Percentiles rank a stretch among this genome's conserved stretches.
Evolutionary conservation across 2,797 vertebrate species (phyloP).

Genomic region (Anguilla marmorata): DNA sequence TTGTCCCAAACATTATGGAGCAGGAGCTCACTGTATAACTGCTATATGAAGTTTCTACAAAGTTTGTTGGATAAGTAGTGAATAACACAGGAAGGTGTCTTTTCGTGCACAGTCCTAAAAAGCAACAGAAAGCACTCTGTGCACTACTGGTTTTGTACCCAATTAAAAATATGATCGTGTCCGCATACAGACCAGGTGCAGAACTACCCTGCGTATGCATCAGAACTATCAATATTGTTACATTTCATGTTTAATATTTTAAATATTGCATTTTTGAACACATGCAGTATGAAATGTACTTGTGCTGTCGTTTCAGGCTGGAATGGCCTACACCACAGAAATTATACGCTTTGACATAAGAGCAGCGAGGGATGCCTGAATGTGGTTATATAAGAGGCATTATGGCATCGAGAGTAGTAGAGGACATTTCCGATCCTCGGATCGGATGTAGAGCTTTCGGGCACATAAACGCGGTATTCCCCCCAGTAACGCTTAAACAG

Average conservation of each 20-base stretch:
- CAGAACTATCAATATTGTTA: neutral
- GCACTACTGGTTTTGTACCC: too few species aligned
- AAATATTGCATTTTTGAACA: neutral
- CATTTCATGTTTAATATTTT: neutral
- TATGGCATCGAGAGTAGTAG: neutral
- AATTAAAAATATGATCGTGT: too few species aligned
- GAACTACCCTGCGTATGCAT: neutral
- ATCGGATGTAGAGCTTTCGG: neutral
- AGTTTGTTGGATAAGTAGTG: too few species aligned
- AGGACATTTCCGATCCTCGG: neutral
- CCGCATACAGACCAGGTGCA: neutral
- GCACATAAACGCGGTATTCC: neutral
- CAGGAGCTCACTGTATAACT: too few species aligned
- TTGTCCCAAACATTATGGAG: too few species aligned
- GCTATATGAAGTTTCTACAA: too few species aligned
- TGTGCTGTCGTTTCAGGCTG: neutral
- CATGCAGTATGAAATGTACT: neutral
- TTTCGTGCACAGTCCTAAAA: neutral
- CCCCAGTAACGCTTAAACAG: neutral
- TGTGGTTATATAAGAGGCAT: conserved; percentile 16
- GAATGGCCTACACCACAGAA: neutral
- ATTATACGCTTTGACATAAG: neutral
- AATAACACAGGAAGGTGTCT: too few species aligned
- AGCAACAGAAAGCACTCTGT: neutral
- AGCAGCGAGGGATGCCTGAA: neutral